phyloP scores from a whole-genome alignment of 2,888 invertebrate genomes.

The Hirtodrosophila histrioides region DNA sequence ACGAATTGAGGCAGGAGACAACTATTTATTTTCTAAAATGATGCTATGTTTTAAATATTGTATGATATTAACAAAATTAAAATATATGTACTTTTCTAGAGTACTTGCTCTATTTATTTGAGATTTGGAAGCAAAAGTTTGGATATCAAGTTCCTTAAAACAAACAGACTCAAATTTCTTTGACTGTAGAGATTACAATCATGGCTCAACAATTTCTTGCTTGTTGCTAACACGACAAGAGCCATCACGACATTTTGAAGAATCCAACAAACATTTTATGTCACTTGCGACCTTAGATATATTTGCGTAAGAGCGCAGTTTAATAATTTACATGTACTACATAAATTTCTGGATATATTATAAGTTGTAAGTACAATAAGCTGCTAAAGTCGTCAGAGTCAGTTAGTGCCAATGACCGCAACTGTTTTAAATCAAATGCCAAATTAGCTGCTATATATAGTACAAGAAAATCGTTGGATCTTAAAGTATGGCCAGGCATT shows the following conservation, averaged over 20 bases:
- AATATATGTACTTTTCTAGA: too few species aligned
- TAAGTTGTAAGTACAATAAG: conserved; percentile 1
- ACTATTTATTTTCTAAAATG: too few species aligned
- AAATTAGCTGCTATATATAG: conserved; percentile 25
- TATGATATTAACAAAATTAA: too few species aligned
- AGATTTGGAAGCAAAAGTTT: too few species aligned
- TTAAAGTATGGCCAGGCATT: conserved; percentile 34
- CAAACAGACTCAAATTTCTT: conserved; percentile 18
- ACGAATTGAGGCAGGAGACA: too few species aligned
- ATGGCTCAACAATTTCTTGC: conserved; percentile 58
- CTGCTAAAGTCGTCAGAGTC: not conserved
- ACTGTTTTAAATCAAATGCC: conserved; percentile 32
- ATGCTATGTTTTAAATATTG: too few species aligned
- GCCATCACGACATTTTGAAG: conserved; percentile 44
- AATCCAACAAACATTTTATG: conserved; percentile 51
- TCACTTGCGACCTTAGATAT: conserved; percentile 45
- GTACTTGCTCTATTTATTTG: too few species aligned
- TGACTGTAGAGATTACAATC: conserved; percentile 31
- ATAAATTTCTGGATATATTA: conserved; percentile 2
- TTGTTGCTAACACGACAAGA: conserved; percentile 55
- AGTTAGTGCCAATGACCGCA: conserved; percentile 8
- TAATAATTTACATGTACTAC: conserved; percentile 20
- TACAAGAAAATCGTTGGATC: conserved; percentile 3
- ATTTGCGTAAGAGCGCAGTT: conserved; percentile 38
- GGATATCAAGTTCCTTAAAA: too few species aligned